Evolutionary conservation across 2,797 vertebrate genomes (phyloP), one percentile per base, ranked within the genome.

Genomic region (Eulemur rubriventer): DNA sequence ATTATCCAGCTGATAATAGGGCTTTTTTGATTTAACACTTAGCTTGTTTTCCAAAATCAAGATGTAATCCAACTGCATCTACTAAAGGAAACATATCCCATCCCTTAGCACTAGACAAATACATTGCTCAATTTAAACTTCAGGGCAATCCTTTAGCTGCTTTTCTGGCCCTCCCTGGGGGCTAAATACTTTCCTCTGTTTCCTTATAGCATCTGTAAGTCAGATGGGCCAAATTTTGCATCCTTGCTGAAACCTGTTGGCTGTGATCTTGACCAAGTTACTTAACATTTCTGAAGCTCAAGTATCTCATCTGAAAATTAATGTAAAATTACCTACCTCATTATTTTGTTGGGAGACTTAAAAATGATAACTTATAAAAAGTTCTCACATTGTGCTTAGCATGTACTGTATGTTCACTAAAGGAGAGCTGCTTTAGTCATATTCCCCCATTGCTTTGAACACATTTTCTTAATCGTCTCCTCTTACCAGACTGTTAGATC

Each of bases 11-110:
- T 81, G 57, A 69, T 79, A 4, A 73, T 5, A 94, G 38, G 35
- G 14, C 20, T 89, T 91, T 46, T 89, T 70, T 41, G 38, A 59
- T 59, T 35, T 57, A 83, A 73, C 6, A 55, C 69, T 70, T 75
- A 86, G 18, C 5, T 86, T 65, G 59, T 89, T 73, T 86, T 83
- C 46, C 22, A 85, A 94, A 93, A 85, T 59, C 61, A 89, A 86
- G 67, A 70, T 59, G 38, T 73, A 59, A 80, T 61, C 12, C 50
- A 41, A 33, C 46, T 57, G 10, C 6, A 33, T 48, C n/a, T 82
- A 22, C 30, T 95, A 80, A 92, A 95, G 24, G 14, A 57, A 89
- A 86, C 9, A 80, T 43, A 70, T 17, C 7, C 16, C 11, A 12
- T n/a, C 14, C 48, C 38, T 50, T 30, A 22, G 22, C 6, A 79